Base-by-base conservation (phyloP, 1,140 invertebrate genomes). In the Streblospio benedicti region DNA sequence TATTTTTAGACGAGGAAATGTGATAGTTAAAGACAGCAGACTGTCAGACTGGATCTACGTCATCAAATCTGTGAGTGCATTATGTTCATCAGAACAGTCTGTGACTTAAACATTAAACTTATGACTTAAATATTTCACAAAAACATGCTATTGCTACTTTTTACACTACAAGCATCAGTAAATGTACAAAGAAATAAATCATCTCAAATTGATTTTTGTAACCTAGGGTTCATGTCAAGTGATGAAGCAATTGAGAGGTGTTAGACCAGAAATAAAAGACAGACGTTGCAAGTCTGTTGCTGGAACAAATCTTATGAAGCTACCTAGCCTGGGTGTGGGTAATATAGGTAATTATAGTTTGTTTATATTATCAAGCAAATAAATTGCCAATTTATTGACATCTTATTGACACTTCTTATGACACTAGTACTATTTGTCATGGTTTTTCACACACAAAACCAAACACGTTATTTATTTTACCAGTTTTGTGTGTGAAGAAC, bases 11-110 rank as follows among this genome's bases (percentile, higher is more conserved):
- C 63, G 71, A 2, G 74, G 74, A 12, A 61, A 71, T 2, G 53
- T 76, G 9, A 64, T 76, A 1, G 74, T 74, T 53, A 68, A 68
- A 47, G 72, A 76, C 63, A 74, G 73, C 59, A 73, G 70, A 55
- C 41, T 44, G 4, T 65, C 63, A n/a, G 73, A 75, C n/a, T 76
- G 73, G 72, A 67, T 76, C 27, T 76, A 75, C 60, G 65, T 75
- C 18, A 69, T 76, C 27, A 74, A 73, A 60, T 70, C 68, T 5
- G 74, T 73, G 2, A 60, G 60, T 59, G 43, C 9, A 12, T 2
- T 23, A 16, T 6, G 6, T 6, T 2, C 27, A 9, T 18, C 14
- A 2, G 30, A 30, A 54, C 28, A 33, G 62, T 32, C 52, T 52
- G 55, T 65, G 62, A 9, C 65, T 70, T 74, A 65, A 68, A 66